These are phyloP conservation scores for Microcebus jonahi DNA, from an alignment of 2,113 vertebrate species.

Conservation along the genomic window DNA sequence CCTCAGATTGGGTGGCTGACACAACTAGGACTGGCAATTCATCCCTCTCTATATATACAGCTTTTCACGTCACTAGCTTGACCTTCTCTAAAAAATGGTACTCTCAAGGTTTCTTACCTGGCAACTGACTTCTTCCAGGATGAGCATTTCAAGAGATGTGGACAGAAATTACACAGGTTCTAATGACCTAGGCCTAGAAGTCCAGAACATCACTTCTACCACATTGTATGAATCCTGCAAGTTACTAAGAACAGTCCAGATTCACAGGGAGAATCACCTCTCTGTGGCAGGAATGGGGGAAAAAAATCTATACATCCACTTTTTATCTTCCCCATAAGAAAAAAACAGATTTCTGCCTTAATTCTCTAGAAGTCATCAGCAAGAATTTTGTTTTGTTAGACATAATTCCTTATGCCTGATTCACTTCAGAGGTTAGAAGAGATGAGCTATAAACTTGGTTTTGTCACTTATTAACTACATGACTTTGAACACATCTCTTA, in stretches of 20 bases:
- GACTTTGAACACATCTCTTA: neutral
- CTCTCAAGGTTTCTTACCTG: neutral
- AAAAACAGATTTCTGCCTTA: neutral
- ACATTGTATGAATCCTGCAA: neutral
- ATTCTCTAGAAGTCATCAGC: neutral
- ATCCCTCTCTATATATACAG: neutral
- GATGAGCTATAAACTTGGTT: neutral
- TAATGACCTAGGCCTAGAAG: neutral
- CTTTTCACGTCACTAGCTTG: no score
- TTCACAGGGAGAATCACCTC: neutral
- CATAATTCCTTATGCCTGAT: neutral
- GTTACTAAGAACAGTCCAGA: neutral
- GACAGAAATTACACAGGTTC: neutral
- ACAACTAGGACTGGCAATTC: rapidly evolving
- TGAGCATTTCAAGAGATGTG: neutral
- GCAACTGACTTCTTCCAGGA: neutral
- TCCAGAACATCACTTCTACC: neutral
- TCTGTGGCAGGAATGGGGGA: neutral
- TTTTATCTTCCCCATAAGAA: neutral
- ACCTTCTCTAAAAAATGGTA: neutral
- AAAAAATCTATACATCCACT: neutral
- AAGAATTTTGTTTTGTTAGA: neutral
- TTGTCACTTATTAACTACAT: neutral
- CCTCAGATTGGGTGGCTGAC: neutral
- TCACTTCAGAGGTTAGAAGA: neutral